Base-by-base conservation (phyloP, 2,888 invertebrate genomes). In the Lithophane leautieri region DNA sequence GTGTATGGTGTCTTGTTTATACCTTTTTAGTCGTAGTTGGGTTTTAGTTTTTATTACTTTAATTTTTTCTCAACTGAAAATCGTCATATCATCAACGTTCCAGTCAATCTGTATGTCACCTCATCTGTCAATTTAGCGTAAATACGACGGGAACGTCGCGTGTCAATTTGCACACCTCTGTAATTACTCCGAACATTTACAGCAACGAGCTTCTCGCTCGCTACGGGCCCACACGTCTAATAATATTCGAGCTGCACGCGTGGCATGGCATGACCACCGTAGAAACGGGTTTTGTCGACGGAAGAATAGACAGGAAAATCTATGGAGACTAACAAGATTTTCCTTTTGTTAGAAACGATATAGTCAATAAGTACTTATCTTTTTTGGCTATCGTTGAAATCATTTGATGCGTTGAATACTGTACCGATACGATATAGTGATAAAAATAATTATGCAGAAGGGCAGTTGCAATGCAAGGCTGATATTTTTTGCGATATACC, bases 131-230 rank as follows among this genome's bases (percentile, higher is more conserved):
- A 42, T 58, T 42, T 19, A 42, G 54, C 60, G 44, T 77, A 50
- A 70, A 79, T 62, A 28, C 50, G 82, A 76, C 60, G 69, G 70
- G 63, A 61, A 63, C 60, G 60, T 40, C 67, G 76, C 70, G 56
- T 76, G 58, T 61, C 76, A 76, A 73, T 78, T 81, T 73, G 67
- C 73, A 73, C 67, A 50, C 58, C 79, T 58, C 65, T 83, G 62
- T 70, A 70, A 78, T 81, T 68, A 83, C 66, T 54, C 22, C 4
- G 52, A 69, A 52, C 9, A 60, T 61, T 60, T 42, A 42, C 40
- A 25, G 11, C 52, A 47, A 16, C 40, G n/a, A 80, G 28, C 14
- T 25, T 34, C 25, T 22, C 9, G 44, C 28, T n/a, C 61, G 60
- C 50, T 42, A n/a, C 25, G 58, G 42, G 11, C 34, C 56, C 54